These are phyloP conservation scores for Hylyphantes graminicola DNA, from an alignment of 1,140 invertebrate genomes.

Conservation along the genomic window DNA sequence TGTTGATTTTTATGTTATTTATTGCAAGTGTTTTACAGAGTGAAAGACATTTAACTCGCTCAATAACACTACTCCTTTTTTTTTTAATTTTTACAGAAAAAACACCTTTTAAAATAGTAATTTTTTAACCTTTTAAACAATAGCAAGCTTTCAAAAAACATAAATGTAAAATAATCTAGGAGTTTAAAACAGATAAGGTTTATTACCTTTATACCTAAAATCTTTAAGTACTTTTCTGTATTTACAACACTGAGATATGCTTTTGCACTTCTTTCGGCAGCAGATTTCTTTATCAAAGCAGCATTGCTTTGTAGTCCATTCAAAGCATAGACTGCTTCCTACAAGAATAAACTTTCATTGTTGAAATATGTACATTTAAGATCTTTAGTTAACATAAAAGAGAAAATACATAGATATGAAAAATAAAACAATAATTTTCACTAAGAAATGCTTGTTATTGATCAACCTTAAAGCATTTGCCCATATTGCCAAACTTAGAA, in stretches of 20 bases:
- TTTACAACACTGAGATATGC: constrained; percentile 65
- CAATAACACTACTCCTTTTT: too few species aligned
- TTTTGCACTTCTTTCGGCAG: constrained; percentile 69
- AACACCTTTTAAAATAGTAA: neutral
- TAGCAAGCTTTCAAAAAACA: neutral
- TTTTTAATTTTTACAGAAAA: neutral
- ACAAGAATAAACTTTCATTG: neutral
- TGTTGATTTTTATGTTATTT: too few species aligned
- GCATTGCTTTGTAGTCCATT: constrained; percentile 80
- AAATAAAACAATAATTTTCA: too few species aligned
- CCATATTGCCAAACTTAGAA: too few species aligned
- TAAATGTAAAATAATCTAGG: neutral
- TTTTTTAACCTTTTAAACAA: neutral
- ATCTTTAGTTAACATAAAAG: too few species aligned
- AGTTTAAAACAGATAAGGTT: neutral
- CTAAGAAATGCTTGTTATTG: too few species aligned
- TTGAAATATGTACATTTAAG: too few species aligned
- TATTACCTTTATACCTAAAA: constrained; percentile 73
- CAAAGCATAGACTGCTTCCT: constrained; percentile 77
- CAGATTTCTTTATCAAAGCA: constrained; percentile 71
- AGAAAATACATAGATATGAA: too few species aligned
- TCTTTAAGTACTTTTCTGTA: constrained; percentile 71
- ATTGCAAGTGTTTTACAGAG: too few species aligned
- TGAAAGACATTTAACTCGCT: too few species aligned
- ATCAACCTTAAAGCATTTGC: too few species aligned